Evolutionary conservation across 2,113 vertebrate species (phyloP).

Genomic region (Athene cunicularia): DNA sequence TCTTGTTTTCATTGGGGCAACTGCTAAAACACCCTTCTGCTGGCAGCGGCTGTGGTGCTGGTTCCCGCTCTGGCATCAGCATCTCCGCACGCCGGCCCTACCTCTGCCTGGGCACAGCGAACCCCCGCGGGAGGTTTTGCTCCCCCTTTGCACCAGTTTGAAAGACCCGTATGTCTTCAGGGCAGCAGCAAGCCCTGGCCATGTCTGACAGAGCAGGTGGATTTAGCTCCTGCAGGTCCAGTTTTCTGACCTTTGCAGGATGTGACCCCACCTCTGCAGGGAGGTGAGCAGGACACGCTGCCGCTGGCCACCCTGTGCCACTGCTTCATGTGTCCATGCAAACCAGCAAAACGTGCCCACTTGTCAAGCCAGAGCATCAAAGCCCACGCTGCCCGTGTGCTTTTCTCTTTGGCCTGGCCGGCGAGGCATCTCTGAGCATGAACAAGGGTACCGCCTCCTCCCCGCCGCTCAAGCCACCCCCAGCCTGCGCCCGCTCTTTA

Average conservation of each 20-base stretch:
- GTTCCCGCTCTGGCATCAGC: neutral
- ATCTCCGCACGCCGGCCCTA: accelerated
- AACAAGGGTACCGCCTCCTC: neutral
- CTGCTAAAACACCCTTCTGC: constrained; percentile 24
- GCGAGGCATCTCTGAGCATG: neutral
- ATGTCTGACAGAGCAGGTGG: neutral
- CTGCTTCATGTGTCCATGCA: accelerated
- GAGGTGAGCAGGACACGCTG: neutral
- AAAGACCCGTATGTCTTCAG: neutral
- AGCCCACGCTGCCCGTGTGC: neutral
- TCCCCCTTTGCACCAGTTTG: neutral
- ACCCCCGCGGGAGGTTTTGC: accelerated
- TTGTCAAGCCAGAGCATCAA: accelerated
- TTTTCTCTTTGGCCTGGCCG: neutral
- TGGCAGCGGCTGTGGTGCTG: neutral
- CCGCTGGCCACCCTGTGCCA: neutral
- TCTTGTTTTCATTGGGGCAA: constrained; percentile 43
- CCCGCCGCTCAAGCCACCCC: neutral
- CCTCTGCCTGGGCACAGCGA: neutral
- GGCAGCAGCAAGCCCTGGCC: neutral
- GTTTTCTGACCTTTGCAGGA: neutral
- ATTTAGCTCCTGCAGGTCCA: neutral
- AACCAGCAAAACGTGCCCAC: neutral
- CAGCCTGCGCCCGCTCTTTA: accelerated
- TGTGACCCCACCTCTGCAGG: neutral